Evolutionary conservation across 2,113 vertebrate genomes (phyloP).

Genomic region (Irena cyanogastra): DNA sequence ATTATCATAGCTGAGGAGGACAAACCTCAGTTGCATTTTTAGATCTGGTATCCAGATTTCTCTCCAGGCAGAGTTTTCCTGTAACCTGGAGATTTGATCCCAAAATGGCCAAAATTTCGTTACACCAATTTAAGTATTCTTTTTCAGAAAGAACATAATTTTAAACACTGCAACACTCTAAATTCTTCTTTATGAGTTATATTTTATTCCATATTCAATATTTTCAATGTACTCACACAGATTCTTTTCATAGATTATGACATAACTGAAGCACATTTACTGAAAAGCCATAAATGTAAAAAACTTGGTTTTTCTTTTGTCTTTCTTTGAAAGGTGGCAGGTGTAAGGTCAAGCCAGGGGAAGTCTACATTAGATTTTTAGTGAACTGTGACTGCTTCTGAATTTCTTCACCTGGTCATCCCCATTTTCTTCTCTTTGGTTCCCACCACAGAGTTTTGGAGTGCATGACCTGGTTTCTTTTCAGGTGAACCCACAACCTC

Average conservation of each 20-base stretch:
- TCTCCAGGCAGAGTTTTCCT: not conserved
- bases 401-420: not conserved
- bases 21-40: not conserved
- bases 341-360: not conserved
- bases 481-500: not conserved
- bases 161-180: not conserved
- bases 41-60: not conserved
- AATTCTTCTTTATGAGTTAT: not conserved
- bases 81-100: not conserved
- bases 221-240: not conserved
- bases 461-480: not conserved
- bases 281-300: not conserved
- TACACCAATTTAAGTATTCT: not conserved
- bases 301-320: not conserved
- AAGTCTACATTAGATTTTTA: not conserved
- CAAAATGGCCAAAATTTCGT: not conserved
- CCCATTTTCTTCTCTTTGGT: not conserved
- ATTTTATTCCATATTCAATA: not conserved
- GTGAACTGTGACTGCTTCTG: not conserved
- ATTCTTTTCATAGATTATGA: not conserved
- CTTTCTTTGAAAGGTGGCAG: not conserved
- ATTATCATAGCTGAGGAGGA: not conserved
- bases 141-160: not conserved
- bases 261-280: not conserved
- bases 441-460: not conserved